Evolutionary conservation across 2,888 invertebrate species (phyloP), one percentile per base, ranked within the genome.

Genomic region (Dioctria rufipes): DNA sequence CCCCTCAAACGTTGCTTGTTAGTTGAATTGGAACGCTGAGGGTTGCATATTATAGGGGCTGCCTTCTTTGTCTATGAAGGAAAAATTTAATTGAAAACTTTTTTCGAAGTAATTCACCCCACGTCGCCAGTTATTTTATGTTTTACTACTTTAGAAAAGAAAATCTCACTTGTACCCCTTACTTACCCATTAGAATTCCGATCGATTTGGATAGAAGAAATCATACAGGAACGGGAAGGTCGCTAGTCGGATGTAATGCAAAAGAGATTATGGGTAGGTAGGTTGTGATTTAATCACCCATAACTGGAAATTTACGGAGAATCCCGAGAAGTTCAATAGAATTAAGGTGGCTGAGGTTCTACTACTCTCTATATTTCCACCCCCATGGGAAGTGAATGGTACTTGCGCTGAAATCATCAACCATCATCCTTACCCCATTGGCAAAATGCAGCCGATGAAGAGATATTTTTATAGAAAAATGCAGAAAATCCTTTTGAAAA

Each of bases 401-500:
- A 11, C 9, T n/a, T 6, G 65, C 40, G 42, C 37, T 60, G 60
- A 1, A 25, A 25, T 25, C 25, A 25, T 25, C 25, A 25, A 25
- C 25, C 25, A 25, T 25, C 25, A 25, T 25, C 25, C 25, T 25
- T 25, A 25, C 25, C 25, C 25, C 25, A 25, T 25, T 25, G 25
- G 25, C 25, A 67, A 42, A 67, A 49, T 67, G 67, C 43, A 49
- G 43, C 67, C 67, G 25, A 37, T 42, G n/a, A 46, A 37, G 49
- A 67, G 49, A 67, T 49, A 37, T 67, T 37, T 67, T 67, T 67
- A 67, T 49, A 49, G 49, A 67, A 67, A 46, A 67, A 67, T 67
- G 43, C 67, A 46, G 49, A 67, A 67, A 67, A 67, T 67, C 46
- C 67, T 67, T 67, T 67, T 46, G 46, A 67, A 67, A 67, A 67